Base-by-base conservation (phyloP, 2,888 invertebrate genomes). In the Ypsolopha scabrella region DNA sequence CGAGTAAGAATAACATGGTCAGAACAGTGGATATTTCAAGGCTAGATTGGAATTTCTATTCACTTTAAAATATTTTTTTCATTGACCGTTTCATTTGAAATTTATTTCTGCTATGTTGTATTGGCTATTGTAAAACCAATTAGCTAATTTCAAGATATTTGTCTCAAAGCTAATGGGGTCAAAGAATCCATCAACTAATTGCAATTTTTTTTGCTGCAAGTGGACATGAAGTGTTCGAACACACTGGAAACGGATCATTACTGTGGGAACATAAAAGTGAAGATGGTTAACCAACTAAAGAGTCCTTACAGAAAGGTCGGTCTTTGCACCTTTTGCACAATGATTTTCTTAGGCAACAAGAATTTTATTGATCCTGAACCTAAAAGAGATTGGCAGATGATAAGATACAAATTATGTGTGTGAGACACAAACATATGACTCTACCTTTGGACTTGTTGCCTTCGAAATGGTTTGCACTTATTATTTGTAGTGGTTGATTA, bases 171-270 rank as follows among this genome's bases (percentile, higher is more conserved):
- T 47, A 47, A 36, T 37, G n/a, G n/a, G 45, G 48, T 13, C 50
- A 41, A 50, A 41, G 50, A 41, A 39, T 48, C 38, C 13, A 14
- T 48, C 41, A 10, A 52, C 41, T 52, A 52, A 52, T 52, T 6
- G 9, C 38, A 34, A 43, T 53, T 50, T 53, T 78, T 74, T 76
- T 64, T 64, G 66, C 65, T 68, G 60, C 75, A 72, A 83, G 82
- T 78, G 73, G 79, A 79, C 72, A 85, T 83, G 85, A 81, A 83
- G 83, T 81, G 80, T 81, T 80, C 79, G 61, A 65, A 82, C 67
- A 77, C 73, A 68, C 71, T 74, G 76, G 78, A 76, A 72, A 80
- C 71, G 70, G 76, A 75, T 61, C 68, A 63, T 73, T 72, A 73
- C 73, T 64, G 71, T 73, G 81, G 82, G 61, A 75, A 75, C 65